These are phyloP conservation scores for Standfussiana lucernea DNA, from an alignment of 2,888 invertebrate species.

Conservation along the genomic window DNA sequence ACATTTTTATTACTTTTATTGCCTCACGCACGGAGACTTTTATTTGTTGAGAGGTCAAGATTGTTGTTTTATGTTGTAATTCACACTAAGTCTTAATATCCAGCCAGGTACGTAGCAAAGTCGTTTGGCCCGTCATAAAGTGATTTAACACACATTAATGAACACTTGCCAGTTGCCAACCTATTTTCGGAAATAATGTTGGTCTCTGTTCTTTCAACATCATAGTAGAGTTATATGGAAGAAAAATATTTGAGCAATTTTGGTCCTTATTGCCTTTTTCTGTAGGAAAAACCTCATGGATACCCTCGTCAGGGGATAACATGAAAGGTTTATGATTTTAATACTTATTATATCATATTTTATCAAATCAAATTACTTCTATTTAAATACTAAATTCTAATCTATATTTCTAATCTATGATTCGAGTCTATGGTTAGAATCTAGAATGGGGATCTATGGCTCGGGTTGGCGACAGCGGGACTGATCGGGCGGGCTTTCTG, in stretches of 20 bases:
- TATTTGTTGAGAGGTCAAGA: conserved; percentile 59
- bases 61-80: conserved; percentile 52
- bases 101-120: conserved; percentile 49
- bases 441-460: too few relatives aligned
- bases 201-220: conserved; percentile 1
- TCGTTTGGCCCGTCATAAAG: conserved; percentile 56
- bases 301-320: not conserved
- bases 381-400: too few relatives aligned
- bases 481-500: too few relatives aligned
- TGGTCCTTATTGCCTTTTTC: not conserved
- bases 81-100: conserved; percentile 43
- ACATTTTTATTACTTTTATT: conserved; percentile 58
- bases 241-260: not conserved
- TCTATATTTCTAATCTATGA: too few relatives aligned
- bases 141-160: conserved; percentile 58
- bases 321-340: too few relatives aligned
- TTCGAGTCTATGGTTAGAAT: too few relatives aligned
- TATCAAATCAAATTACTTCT: too few relatives aligned
- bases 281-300: not conserved
- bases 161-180: conserved; percentile 51
- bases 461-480: too few relatives aligned
- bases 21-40: conserved; percentile 39
- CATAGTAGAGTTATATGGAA: not conserved
- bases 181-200: conserved; percentile 49
- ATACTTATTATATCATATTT: too few relatives aligned